These are phyloP conservation scores for Phenganax marumi DNA, from an alignment of 92 coral and sea anemone species.

Conservation along the genomic window DNA sequence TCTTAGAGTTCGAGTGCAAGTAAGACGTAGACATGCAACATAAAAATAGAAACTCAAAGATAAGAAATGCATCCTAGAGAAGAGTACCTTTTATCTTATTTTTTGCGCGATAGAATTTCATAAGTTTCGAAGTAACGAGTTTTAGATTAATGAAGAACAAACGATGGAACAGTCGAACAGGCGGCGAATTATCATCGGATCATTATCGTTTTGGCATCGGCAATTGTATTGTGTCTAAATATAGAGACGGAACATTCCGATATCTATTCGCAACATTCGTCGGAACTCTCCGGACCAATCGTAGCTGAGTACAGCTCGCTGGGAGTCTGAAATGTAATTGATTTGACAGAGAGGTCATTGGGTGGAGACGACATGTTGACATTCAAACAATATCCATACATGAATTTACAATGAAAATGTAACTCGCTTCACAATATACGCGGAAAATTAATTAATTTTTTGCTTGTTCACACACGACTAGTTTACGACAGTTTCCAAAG, in stretches of 20 bases:
- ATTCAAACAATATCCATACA: background rate
- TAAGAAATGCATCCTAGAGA: too few species aligned
- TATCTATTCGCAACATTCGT: conserved; percentile 22
- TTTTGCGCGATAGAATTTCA: background rate
- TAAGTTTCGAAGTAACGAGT: too few species aligned
- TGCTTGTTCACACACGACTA: background rate
- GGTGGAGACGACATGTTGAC: conserved; percentile 44
- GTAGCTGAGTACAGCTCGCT: conserved; percentile 8
- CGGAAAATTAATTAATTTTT: background rate
- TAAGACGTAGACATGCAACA: too few species aligned
- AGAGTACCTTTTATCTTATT: background rate
- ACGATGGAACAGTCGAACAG: background rate
- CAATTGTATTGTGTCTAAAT: conserved; percentile 7
- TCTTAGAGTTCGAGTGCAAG: too few species aligned
- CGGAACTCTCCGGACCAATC: conserved; percentile 40
- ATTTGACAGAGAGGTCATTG: conserved; percentile 37
- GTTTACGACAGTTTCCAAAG: background rate
- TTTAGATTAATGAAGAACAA: too few species aligned
- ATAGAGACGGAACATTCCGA: conserved; percentile 46
- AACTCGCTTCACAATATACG: background rate
- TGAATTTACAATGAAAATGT: background rate
- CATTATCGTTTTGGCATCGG: conserved; percentile 37
- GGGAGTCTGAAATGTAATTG: conserved; percentile 27
- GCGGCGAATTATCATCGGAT: conserved; percentile 25
- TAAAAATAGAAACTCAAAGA: too few species aligned